Base-by-base conservation (phyloP, 1,140 invertebrate genomes). In the Drosophila malerkotliana region DNA sequence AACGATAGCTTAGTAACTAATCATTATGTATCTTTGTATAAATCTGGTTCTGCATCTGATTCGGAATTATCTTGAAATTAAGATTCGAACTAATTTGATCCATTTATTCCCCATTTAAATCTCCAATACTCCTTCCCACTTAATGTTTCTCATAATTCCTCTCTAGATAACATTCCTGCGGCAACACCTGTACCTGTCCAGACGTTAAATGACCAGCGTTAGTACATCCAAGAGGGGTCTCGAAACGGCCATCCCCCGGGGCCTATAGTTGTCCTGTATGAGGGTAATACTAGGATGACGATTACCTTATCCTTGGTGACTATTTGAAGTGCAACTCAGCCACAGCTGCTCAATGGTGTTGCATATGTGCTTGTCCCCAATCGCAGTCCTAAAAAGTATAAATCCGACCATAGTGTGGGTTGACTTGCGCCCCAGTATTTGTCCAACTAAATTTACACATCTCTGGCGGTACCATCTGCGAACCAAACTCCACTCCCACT, bases 401-500 rank as follows among this genome's bases (percentile, higher is more conserved):
- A 44, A 21, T 47, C 44, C 18, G 18, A 47, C 14, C 41, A 18
- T 1, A 3, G 34, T n/a, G 41, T 44, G 15, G 15, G 44, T 28
- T 37, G 18, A 64, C 30, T 26, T 21, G 24, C 68, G 60, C 15
- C 32, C 10, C 18, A 4, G 45, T 48, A 77, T 79, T 61, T 57
- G 44, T 60, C 54, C 30, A 66, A 67, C 64, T 73, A 72, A 83
- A 79, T 66, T 73, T 77, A 80, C 73, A 77, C 57, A 55, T 82
- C 62, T 63, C 18, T 39, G 14, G 18, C 45, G 49, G 34, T 44
- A 37, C 79, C 68, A 81, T 56, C 54, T 81, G 79, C 63, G 79
- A 24, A 18, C 15, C 57, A 49, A 58, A 41, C 48, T 52, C 21
- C 41, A 41, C 53, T 47, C 15, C 26, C 12, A 30, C 5, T 28